phyloP scores from a whole-genome alignment of 2,888 invertebrate genomes.

The Hipparchia sbordonii region DNA sequence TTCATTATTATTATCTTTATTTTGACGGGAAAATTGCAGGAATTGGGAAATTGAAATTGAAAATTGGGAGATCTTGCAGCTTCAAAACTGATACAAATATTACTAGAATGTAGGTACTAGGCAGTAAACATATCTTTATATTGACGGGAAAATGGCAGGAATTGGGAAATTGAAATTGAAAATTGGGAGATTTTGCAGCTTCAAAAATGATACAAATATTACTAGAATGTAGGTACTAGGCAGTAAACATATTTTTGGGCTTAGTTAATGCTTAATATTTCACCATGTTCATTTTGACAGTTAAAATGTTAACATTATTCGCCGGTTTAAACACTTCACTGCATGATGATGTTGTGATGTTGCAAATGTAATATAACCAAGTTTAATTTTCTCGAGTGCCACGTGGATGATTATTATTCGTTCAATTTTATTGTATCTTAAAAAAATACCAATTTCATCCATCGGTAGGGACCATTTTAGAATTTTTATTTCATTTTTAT shows the following conservation, averaged over 20 bases:
- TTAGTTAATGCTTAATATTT: no score
- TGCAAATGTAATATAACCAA: not conserved
- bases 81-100: no score
- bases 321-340: no score
- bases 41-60: not conserved
- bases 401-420: not conserved
- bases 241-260: no score
- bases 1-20: not conserved
- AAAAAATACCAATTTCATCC: conserved; percentile 11
- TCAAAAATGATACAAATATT: no score
- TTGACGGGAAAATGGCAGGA: not conserved
- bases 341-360: no score
- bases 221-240: no score
- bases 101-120: no score
- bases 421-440: conserved; percentile 10
- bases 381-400: conserved; percentile 8
- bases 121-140: not conserved
- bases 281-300: not conserved
- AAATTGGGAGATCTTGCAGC: not conserved
- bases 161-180: not conserved
- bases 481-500: conserved; percentile 15
- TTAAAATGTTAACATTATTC: not conserved
- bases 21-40: not conserved
- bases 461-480: conserved; percentile 2
- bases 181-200: not conserved